Conservation (phyloP, 2,888 invertebrate species). For the Siphlonurus alternatus region DNA sequence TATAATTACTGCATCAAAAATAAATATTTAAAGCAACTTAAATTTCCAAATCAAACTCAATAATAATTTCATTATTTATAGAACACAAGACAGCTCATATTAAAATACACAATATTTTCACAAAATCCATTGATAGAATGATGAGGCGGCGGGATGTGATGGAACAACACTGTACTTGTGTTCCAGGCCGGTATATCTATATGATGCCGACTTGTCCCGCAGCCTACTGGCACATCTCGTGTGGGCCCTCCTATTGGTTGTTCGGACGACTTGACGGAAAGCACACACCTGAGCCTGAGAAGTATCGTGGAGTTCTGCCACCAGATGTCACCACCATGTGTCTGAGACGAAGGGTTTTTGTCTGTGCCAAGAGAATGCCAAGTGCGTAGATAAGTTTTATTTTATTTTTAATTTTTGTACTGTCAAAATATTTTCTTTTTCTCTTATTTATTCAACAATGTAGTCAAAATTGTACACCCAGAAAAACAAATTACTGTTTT, state of each 20-base stretch:
- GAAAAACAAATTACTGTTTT: no score
- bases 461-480: no score
- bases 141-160: no score
- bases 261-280: slow-evolving; percentile 2
- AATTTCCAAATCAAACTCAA: no score
- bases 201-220: background rate
- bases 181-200: background rate
- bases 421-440: no score
- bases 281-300: background rate
- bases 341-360: background rate
- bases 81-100: no score
- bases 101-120: no score
- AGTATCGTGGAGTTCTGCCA: background rate
- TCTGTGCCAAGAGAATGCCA: background rate
- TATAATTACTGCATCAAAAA: no score
- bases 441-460: no score
- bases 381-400: background rate
- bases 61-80: no score
- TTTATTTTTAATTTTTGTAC: background rate
- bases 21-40: no score
- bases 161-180: background rate
- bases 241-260: background rate
- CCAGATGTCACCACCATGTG: background rate
- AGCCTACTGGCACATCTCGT: slow-evolving; percentile 4
- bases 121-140: no score